These are phyloP conservation scores for Neomonachus schauinslandi DNA, from an alignment of 2,113 vertebrate species.

Conservation along the genomic window DNA sequence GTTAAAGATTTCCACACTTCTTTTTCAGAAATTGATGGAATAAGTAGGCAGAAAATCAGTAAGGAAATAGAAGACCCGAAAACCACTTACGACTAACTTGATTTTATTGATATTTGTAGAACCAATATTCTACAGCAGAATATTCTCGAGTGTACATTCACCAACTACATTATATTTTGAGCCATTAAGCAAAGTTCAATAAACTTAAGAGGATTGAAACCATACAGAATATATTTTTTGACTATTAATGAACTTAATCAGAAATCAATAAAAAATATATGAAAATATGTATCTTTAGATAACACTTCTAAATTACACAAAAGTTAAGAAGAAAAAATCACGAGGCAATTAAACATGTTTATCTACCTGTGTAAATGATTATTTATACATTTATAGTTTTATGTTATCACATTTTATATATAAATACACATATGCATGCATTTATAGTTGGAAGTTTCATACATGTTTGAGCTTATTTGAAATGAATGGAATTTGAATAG, in stretches of 20 bases:
- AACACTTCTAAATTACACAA: background rate
- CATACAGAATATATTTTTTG: background rate
- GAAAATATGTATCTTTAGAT: background rate
- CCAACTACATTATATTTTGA: background rate
- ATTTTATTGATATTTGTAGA: background rate
- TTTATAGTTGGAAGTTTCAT: background rate
- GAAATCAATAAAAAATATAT: background rate
- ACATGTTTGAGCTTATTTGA: background rate
- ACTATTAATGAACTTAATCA: background rate
- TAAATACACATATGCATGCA: background rate
- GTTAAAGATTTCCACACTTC: background rate
- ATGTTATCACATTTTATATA: background rate
- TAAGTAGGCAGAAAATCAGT: background rate
- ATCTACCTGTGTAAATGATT: background rate
- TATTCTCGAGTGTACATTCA: background rate
- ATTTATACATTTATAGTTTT: slow-evolving; percentile 8
- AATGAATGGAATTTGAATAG: background rate
- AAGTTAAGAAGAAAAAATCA: background rate
- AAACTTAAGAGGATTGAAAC: background rate
- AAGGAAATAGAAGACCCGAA: background rate
- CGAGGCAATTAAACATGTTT: background rate
- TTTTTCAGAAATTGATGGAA: background rate
- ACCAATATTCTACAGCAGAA: background rate
- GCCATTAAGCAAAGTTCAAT: background rate
- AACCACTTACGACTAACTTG: background rate